A percentile compares a stretch with the other conserved stretches of the same genome.
phyloP scores from a whole-genome alignment of 2,113 vertebrate species.

The Oplegnathus fasciatus region DNA sequence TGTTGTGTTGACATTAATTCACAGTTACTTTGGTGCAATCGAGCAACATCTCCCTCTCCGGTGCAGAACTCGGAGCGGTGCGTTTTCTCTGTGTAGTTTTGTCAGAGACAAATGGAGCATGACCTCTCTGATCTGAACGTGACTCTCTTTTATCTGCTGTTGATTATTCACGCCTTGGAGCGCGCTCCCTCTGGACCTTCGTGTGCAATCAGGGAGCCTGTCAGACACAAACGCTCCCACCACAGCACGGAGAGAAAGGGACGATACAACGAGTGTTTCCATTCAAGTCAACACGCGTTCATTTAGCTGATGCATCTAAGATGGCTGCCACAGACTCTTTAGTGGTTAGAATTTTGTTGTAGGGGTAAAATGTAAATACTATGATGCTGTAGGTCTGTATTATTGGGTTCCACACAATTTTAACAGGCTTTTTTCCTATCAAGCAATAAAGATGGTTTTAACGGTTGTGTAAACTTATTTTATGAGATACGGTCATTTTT shows the following conservation, averaged over 20 bases:
- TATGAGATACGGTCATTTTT: not conserved
- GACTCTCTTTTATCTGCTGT: constrained; percentile 32
- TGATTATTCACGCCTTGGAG: constrained; percentile 43
- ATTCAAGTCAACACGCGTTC: not conserved
- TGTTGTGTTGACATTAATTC: not conserved
- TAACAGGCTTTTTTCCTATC: too few species aligned
- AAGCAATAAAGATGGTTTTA: not conserved
- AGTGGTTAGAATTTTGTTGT: not conserved
- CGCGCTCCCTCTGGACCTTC: constrained; percentile 2
- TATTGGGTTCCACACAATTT: too few species aligned
- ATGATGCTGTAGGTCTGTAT: not conserved
- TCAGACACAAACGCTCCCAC: not conserved
- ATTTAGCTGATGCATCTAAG: not conserved
- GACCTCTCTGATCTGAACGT: constrained; percentile 24
- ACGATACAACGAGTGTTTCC: not conserved
- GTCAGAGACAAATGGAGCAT: not conserved
- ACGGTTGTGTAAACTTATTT: not conserved
- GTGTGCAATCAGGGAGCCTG: constrained; percentile 17
- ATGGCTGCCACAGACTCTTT: not conserved
- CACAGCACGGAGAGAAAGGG: not conserved
- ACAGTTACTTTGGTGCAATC: not conserved
- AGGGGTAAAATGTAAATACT: too few species aligned
- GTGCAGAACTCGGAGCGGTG: not conserved
- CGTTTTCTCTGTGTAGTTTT: not conserved
- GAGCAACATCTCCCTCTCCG: not conserved